Percentiles rank a stretch among this genome's conserved stretches.
Evolutionary conservation across 2,797 vertebrate genomes (phyloP).

Genomic region (Telmatherina bonti): DNA sequence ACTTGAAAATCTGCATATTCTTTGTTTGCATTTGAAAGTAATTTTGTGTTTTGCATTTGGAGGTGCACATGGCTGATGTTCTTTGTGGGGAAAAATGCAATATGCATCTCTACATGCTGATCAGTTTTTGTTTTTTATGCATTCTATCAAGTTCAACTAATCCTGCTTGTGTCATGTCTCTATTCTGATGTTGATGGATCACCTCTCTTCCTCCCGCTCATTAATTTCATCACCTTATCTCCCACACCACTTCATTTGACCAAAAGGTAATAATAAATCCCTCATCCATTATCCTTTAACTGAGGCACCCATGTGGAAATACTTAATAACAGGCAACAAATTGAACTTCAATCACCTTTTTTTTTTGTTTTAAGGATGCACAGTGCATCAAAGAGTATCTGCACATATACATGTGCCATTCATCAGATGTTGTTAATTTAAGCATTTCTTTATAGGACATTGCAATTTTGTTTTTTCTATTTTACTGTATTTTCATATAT

Average conservation of each 20-base stretch:
- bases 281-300: slow-evolving; percentile 99
- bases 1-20: neutral
- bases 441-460: neutral
- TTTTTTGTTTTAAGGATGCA: slow-evolving; percentile 89
- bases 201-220: slow-evolving; percentile 95
- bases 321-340: slow-evolving; percentile 99
- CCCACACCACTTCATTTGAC: slow-evolving; percentile 98
- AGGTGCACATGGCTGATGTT: neutral
- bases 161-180: slow-evolving; percentile 78
- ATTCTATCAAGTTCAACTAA: slow-evolving; percentile 83
- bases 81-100: slow-evolving; percentile 42
- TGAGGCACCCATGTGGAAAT: slow-evolving; percentile 96
- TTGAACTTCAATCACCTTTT: slow-evolving; percentile 99
- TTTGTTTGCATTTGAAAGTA: slow-evolving; percentile 12
- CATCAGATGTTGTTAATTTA: slow-evolving; percentile 33
- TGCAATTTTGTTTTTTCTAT: neutral
- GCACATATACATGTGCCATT: slow-evolving; percentile 49
- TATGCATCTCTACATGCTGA: slow-evolving; percentile 56
- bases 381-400: slow-evolving; percentile 80
- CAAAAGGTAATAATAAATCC: slow-evolving; percentile 99
- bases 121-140: slow-evolving; percentile 68
- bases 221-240: slow-evolving; percentile 99
- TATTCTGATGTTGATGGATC: slow-evolving; percentile 95
- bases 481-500: slow-evolving; percentile 13
- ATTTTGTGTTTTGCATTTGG: slow-evolving; percentile 9